Conservation (phyloP, 2,888 invertebrate species). For the Tetragonisca angustula region DNA sequence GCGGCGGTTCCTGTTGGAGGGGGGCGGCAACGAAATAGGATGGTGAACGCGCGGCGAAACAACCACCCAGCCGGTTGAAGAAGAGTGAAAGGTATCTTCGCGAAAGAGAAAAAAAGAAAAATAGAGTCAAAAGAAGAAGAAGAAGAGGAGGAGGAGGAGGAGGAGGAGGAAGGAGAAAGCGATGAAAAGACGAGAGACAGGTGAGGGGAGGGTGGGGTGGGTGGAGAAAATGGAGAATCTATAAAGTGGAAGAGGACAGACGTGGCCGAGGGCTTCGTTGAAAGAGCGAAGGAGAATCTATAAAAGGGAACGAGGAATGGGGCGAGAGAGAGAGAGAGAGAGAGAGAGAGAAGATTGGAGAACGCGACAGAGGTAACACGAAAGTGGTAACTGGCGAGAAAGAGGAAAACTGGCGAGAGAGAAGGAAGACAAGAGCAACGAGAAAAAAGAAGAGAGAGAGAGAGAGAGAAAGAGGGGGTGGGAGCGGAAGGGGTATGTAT, state of each 20-base stretch:
- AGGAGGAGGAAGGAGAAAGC: too few relatives aligned
- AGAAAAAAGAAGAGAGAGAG: not conserved
- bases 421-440: not conserved
- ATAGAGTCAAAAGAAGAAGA: not conserved
- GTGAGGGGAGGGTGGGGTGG: too few relatives aligned
- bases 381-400: not conserved
- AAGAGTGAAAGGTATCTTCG: not conserved
- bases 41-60: slow-evolving; percentile 18
- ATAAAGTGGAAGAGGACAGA: not conserved
- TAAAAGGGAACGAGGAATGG: not conserved
- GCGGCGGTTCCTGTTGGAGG: not conserved
- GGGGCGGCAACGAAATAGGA: not conserved
- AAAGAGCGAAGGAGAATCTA: not conserved
- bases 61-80: not conserved
- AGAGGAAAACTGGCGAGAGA: too few relatives aligned
- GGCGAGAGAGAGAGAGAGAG: not conserved
- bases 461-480: not conserved
- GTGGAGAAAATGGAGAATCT: not conserved
- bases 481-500: slow-evolving; percentile 15
- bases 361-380: not conserved
- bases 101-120: not conserved
- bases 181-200: not conserved
- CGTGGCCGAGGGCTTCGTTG: not conserved
- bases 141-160: not conserved
- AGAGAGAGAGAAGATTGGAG: not conserved